phyloP scores from a whole-genome alignment of 2,797 vertebrate species.

The Coendou prehensilis region DNA sequence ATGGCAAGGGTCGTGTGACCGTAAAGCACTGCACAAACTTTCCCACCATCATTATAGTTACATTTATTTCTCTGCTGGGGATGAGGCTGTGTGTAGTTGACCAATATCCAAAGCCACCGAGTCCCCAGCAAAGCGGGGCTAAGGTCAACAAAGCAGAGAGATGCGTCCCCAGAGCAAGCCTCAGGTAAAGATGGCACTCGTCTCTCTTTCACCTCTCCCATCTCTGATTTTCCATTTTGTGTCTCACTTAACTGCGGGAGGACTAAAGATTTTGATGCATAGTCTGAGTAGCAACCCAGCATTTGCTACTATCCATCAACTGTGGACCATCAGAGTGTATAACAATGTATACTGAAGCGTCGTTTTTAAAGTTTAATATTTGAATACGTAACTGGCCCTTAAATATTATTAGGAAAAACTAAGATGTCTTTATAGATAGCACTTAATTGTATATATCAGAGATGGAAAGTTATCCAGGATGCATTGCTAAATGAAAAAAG shows the following conservation, averaged over 20 bases:
- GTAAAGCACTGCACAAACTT: not conserved
- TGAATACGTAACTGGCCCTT: not conserved
- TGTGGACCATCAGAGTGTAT: not conserved
- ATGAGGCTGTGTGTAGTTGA: not conserved
- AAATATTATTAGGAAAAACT: slow-evolving; percentile 13
- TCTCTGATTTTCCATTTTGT: not conserved
- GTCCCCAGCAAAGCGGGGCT: not conserved
- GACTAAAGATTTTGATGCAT: not conserved
- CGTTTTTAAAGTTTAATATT: not conserved
- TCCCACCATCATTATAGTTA: not conserved
- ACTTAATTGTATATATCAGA: not conserved
- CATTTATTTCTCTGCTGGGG: not conserved
- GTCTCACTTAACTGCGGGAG: not conserved
- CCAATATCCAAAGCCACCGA: not conserved
- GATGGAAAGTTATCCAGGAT: slow-evolving; percentile 3
- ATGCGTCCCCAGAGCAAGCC: too few relatives aligned
- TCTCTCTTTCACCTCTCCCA: not conserved
- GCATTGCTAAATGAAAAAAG: not conserved
- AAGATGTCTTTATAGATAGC: not conserved
- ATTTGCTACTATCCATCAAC: not conserved
- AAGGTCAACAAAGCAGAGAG: not conserved
- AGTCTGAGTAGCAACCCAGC: not conserved
- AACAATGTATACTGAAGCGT: not conserved
- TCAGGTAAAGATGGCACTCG: not conserved
- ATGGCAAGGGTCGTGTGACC: not conserved